A percentile compares a stretch with the other conserved stretches of the same genome.
phyloP scores from a whole-genome alignment of 2,113 vertebrate genomes.

The Ochotona curzoniae region DNA sequence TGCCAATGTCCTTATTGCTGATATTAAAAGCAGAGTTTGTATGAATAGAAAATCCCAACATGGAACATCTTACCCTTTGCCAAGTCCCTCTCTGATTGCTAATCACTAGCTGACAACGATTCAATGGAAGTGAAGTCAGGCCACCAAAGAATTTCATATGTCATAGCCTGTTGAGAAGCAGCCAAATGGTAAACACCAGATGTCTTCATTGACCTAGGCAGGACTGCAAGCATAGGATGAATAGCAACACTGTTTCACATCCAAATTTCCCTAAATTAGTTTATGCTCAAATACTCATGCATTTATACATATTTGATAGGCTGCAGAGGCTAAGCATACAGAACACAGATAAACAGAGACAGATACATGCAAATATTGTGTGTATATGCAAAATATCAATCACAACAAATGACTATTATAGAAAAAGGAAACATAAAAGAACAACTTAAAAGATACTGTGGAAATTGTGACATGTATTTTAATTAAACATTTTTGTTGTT shows the following conservation, averaged over 20 bases:
- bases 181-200: slow-evolving; percentile 58
- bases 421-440: not conserved
- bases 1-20: slow-evolving; percentile 59
- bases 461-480: not conserved
- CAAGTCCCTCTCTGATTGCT: slow-evolving; percentile 55
- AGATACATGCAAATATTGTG: not conserved
- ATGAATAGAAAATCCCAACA: slow-evolving; percentile 48
- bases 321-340: not conserved
- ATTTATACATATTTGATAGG: not conserved
- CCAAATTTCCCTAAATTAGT: not conserved
- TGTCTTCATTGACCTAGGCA: slow-evolving; percentile 58
- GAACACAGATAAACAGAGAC: not conserved
- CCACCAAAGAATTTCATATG: slow-evolving; percentile 43
- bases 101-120: slow-evolving; percentile 70
- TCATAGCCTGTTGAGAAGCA: not conserved
- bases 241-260: not conserved
- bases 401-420: not conserved
- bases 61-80: slow-evolving; percentile 25
- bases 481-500: not conserved
- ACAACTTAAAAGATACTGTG: not conserved
- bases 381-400: not conserved
- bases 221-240: not conserved
- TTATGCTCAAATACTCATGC: not conserved
- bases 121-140: slow-evolving; percentile 56
- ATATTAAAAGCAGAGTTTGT: slow-evolving; percentile 36